Evolutionary conservation across 2,797 vertebrate species (phyloP), one percentile per base, ranked within the genome.

Genomic region (Myripristis jacobus): DNA sequence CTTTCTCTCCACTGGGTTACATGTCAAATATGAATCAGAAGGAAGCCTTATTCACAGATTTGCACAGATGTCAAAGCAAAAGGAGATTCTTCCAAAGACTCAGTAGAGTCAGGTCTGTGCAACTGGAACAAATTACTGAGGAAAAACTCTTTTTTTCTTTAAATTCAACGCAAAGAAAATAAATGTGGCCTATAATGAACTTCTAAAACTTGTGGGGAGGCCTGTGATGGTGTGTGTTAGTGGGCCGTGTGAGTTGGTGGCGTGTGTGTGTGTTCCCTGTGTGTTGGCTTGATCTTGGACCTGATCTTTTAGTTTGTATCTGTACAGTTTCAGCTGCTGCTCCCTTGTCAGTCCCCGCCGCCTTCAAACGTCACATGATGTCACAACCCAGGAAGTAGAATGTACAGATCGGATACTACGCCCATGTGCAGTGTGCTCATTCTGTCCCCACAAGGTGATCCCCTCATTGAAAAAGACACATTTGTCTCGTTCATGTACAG

Each of bases 21-120:
- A 29, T 11, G 68, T 50, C 54, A 80, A 85, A 75, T 83, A 70
- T 58, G 75, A 81, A 84, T 81, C 38, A 72, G 80, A 36, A 85
- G 87, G 87, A 91, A 70, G 90, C 80, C 89, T 89, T 87, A 84
- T 80, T 82, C 85, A 75, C 66, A 70, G 79, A 85, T 79, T 82
- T 87, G 84, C 86, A 85, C 84, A 85, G 66, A 81, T 54, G 77
- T 76, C 61, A 54, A 72, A 75, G 71, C 77, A 56, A 70, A 64
- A 55, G 66, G 51, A 81, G 54, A 79, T 56, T 81, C 70, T 81
- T 72, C 66, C 71, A 70, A 76, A 80, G 48, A 70, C 75, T 66
- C 63, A 8, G 61, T 56, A 15, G 51, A 56, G 75, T 75, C 57
- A 62, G 66, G 72, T 75, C 73, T 69, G 70, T 68, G 79, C 70